A percentile compares a stretch with the other conserved stretches of the same genome.
phyloP scores from a whole-genome alignment of 2,113 vertebrate genomes.

The Garra rufa region DNA sequence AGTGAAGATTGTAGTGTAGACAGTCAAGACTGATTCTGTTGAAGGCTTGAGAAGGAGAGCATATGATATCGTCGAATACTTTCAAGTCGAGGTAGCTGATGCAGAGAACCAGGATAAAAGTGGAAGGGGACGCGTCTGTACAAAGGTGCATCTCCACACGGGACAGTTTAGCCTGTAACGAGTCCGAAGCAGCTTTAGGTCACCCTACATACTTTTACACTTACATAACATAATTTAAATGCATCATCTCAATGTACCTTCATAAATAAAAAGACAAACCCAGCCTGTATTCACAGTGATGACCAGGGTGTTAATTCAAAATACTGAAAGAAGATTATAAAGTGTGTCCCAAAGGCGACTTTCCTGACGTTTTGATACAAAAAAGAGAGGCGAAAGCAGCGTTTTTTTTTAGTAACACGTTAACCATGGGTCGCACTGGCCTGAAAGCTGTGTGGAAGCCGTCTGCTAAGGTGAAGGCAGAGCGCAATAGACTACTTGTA shows the following conservation, averaged over 20 bases:
- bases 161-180: slow-evolving; percentile 72
- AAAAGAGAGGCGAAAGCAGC: slow-evolving; percentile 77
- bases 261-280: slow-evolving; percentile 76
- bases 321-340: slow-evolving; percentile 82
- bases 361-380: slow-evolving; percentile 67
- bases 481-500: slow-evolving; percentile 65
- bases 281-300: slow-evolving; percentile 82
- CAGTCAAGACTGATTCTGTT: background rate
- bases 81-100: slow-evolving; percentile 92
- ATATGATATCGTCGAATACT: slow-evolving; percentile 77
- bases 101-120: slow-evolving; percentile 75
- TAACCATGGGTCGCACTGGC: slow-evolving; percentile 74
- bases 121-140: slow-evolving; percentile 48
- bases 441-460: slow-evolving; percentile 68
- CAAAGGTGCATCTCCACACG: slow-evolving; percentile 74
- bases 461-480: slow-evolving; percentile 65
- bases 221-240: slow-evolving; percentile 69
- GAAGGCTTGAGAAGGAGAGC: slow-evolving; percentile 35
- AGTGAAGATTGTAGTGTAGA: slow-evolving; percentile 55
- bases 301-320: slow-evolving; percentile 77
- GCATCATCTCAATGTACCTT: slow-evolving; percentile 82
- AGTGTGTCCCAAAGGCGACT: slow-evolving; percentile 75
- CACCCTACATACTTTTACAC: slow-evolving; percentile 69
- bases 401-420: slow-evolving; percentile 71
- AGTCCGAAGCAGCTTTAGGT: slow-evolving; percentile 79